phyloP scores from a whole-genome alignment of 2,113 vertebrate species.

The Speoplatyrhinus poulsoni region DNA sequence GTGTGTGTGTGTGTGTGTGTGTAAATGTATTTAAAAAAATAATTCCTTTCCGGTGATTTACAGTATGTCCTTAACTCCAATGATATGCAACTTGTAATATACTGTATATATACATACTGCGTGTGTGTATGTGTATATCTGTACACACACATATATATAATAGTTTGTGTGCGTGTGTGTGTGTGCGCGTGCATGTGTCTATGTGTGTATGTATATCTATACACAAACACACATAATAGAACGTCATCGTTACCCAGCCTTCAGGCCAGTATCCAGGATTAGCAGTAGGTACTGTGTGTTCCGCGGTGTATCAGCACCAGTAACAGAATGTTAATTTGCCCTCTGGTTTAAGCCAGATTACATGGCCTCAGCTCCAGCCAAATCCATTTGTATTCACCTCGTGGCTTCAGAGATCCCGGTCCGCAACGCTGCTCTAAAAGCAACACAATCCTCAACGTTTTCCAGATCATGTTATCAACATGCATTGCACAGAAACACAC shows the following conservation, averaged over 20 bases:
- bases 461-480: not conserved
- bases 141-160: not conserved
- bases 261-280: not conserved
- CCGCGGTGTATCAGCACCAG: conserved; percentile 21
- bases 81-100: too few species aligned
- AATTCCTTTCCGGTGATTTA: too few species aligned
- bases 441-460: conserved; percentile 35
- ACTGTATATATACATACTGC: not conserved
- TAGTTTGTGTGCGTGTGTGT: not conserved
- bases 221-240: not conserved
- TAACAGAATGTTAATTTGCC: conserved; percentile 22
- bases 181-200: not conserved
- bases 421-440: conserved; percentile 33
- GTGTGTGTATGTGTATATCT: not conserved
- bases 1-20: too few species aligned
- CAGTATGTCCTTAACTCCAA: too few species aligned
- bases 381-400: conserved; percentile 67
- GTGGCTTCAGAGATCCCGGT: conserved; percentile 49
- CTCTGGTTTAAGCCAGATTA: conserved; percentile 56
- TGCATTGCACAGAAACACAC: not conserved
- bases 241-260: not conserved
- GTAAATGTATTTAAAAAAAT: too few species aligned
- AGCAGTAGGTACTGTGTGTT: conserved; percentile 1
- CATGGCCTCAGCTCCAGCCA: conserved; percentile 44
- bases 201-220: not conserved